Evolutionary conservation across 2,888 invertebrate species (phyloP).

Genomic region (Pelosia muscerda): DNA sequence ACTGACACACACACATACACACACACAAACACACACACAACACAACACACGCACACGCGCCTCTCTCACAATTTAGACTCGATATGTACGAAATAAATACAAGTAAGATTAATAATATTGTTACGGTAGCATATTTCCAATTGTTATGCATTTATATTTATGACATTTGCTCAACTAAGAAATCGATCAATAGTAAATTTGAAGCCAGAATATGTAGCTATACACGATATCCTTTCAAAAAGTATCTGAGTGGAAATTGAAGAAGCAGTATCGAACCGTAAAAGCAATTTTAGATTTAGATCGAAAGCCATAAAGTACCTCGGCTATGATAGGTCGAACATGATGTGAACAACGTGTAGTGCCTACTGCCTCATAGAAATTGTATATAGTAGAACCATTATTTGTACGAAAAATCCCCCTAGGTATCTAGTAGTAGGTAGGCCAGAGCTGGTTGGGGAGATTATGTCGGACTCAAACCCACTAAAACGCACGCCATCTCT

Average conservation of each 20-base stretch:
- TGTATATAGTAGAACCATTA: neutral
- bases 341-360: constrained; percentile 13
- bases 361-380: constrained; percentile 26
- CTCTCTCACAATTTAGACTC: too few relatives aligned
- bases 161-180: neutral
- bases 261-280: constrained; percentile 62
- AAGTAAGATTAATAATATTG: neutral
- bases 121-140: neutral
- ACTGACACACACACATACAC: too few relatives aligned
- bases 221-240: constrained; percentile 14
- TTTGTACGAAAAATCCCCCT: too few relatives aligned
- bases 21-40: too few relatives aligned
- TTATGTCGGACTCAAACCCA: too few relatives aligned
- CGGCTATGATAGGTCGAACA: constrained; percentile 46
- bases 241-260: constrained; percentile 46
- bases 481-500: too few relatives aligned
- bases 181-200: neutral
- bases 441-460: too few relatives aligned
- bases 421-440: too few relatives aligned
- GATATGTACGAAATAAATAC: too few relatives aligned
- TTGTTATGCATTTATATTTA: too few relatives aligned
- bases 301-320: constrained; percentile 73
- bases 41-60: too few relatives aligned
- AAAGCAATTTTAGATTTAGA: constrained; percentile 80
- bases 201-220: neutral